Conservation (phyloP, 2,113 vertebrate genomes). For the Microtus ochrogaster region DNA sequence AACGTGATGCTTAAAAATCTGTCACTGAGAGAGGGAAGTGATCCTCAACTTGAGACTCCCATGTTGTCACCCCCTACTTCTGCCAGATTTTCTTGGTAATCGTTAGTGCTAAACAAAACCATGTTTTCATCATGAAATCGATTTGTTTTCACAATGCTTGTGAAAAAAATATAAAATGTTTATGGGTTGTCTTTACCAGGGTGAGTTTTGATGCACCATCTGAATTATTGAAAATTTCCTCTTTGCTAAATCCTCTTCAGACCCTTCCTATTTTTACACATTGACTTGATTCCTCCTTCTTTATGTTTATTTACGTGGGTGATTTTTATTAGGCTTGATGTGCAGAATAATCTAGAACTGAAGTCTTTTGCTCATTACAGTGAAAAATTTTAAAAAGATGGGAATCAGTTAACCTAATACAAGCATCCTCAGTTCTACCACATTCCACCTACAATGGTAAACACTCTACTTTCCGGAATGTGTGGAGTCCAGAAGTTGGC, state of each 20-base stretch:
- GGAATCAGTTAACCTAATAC: not conserved
- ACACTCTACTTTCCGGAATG: too few species aligned
- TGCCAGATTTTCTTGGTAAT: not conserved
- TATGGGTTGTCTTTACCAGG: not conserved
- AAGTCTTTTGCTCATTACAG: not conserved
- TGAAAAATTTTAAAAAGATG: not conserved
- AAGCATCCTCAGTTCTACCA: slow-evolving; percentile 23
- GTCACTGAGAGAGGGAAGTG: not conserved
- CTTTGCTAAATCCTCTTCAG: not conserved
- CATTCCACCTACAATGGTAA: not conserved
- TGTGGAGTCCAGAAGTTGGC: not conserved
- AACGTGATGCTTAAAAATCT: not conserved
- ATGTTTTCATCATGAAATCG: not conserved
- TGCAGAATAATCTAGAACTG: not conserved
- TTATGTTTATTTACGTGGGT: not conserved
- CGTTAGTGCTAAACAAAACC: not conserved
- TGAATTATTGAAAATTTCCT: not conserved
- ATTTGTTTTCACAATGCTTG: not conserved
- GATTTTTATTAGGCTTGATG: not conserved
- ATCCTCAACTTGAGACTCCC: not conserved
- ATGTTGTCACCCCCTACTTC: not conserved
- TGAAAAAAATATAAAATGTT: not conserved
- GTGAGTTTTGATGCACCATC: not conserved
- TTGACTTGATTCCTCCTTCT: not conserved
- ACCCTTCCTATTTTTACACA: not conserved